Evolutionary conservation across 2,113 vertebrate genomes (phyloP).

Genomic region (Ictalurus furcatus): DNA sequence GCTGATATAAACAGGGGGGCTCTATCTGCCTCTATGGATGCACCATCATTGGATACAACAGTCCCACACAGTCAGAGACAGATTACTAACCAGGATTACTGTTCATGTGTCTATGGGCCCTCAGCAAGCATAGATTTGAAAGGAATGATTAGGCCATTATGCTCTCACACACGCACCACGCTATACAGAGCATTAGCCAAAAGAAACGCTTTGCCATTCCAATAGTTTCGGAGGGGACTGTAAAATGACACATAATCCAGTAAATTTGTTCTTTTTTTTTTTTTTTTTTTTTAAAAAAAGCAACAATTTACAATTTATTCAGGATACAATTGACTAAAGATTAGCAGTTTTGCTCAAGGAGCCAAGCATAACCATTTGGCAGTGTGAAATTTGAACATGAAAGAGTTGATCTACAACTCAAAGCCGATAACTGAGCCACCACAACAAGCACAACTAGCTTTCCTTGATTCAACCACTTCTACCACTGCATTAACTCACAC

Average conservation of each 20-base stretch:
- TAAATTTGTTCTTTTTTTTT: neutral
- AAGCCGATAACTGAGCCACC: neutral
- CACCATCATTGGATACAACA: neutral
- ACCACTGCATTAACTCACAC: neutral
- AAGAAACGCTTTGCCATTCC: too few relatives aligned
- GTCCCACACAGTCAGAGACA: neutral
- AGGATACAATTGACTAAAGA: neutral
- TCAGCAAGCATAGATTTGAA: neutral
- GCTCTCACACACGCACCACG: neutral
- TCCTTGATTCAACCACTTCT: neutral
- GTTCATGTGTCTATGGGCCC: neutral
- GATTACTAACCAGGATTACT: constrained; percentile 7
- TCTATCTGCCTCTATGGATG: neutral
- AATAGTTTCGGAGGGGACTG: too few relatives aligned
- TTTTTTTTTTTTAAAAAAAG: neutral
- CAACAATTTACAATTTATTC: neutral
- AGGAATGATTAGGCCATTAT: neutral
- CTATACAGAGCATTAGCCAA: neutral
- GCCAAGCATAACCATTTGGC: neutral
- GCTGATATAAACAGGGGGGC: neutral
- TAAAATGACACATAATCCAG: neutral
- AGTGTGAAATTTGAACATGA: neutral
- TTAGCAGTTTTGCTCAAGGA: neutral
- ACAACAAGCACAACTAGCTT: neutral
- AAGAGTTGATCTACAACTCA: neutral